Base-by-base conservation (phyloP, 2,888 invertebrate species). In the Brachypalpus laphriformis region DNA sequence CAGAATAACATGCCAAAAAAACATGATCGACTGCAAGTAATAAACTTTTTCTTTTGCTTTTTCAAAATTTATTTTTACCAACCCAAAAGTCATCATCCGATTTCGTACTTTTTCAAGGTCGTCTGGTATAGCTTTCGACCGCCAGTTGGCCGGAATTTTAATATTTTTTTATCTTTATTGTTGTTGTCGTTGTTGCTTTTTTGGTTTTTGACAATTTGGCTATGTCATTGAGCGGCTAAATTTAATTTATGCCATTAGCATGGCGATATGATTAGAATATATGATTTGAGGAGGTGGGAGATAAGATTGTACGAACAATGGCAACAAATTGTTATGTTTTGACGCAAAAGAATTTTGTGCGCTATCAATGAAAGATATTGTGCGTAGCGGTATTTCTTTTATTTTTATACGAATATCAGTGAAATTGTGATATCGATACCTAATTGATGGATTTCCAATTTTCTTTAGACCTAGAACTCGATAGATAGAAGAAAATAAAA, bases 101-200 rank as follows among this genome's bases (percentile, higher is more conserved):
- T 45, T 45, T 65, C 37, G 9, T 31, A 34, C 14, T 34, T 34
- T 8, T 8, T 20, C 56, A 75, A 66, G 75, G 65, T 57, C 63
- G 45, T 59, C 20, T 34, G 34, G 31, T 34, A 31, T 54, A 61
- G 40, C 51, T 63, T 61, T 47, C n/a, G 63, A 42, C 51, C 31
- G 5, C n/a, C n/a, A 25, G 54, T 51, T 49, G 71, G 47, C 25
- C 71, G 37, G 59, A 71, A 59, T 71, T 59, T 49, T 28, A 51
- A 37, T 72, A 22, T 28, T 4, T 63, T 47, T 28, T 37, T 8
- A 45, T 45, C 14, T n/a, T 18, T 34, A 37, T 59, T 22, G 3
- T 11, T 40, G 16, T 40, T 40, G 6, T 31, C n/a, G n/a, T n/a
- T n/a, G n/a, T n/a, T n/a, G n/a, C n/a, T n/a, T n/a, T n/a, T n/a